Evolutionary conservation across 1,140 invertebrate genomes (phyloP), one percentile per base, ranked within the genome.

Genomic region (Aphaenogaster ashmeadi): DNA sequence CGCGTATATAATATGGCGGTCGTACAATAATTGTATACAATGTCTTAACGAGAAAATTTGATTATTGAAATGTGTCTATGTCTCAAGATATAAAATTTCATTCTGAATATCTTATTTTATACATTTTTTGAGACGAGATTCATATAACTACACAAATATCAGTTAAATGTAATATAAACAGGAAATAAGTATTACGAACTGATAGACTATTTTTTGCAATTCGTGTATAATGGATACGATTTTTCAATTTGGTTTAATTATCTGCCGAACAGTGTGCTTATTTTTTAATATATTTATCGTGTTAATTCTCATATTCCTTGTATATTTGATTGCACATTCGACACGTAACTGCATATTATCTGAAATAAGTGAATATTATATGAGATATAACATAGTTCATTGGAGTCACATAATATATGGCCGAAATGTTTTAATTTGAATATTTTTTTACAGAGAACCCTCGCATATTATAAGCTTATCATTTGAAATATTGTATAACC

Each of bases 401-500:
- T 27, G 27, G 6, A 54, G 47, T 80, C 13, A 80, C n/a, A 69
- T 78, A 78, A 79, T 80, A 69, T 15, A 69, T 15, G 36, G 1
- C 15, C 36, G 21, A 80, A 80, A 21, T 15, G 33, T 69, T 80
- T 80, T 69, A 80, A 80, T 69, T 56, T 21, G 5, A 69, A 80
- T 69, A 69, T 80, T 80, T 80, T 79, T 80, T 69, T 80, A 52
- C 11, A 38, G 21, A 3, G 13, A 54, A 54, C 47, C n/a, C 13
- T 54, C 5, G 33, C 36, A 41, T 13, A 52, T 3, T 50, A 54
- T 27, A 36, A 69, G 18, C n/a, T 58, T 56, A 56, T 18, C 33
- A 66, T 79, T 69, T 54, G 21, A 69, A 80, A 80, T 80, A 80
- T 80, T 69, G 33, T 41, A 80, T 69, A 80, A 80, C 47, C 7